Evolutionary conservation across 2,797 vertebrate genomes (phyloP).

Genomic region (Scolopax bukidnonensis): DNA sequence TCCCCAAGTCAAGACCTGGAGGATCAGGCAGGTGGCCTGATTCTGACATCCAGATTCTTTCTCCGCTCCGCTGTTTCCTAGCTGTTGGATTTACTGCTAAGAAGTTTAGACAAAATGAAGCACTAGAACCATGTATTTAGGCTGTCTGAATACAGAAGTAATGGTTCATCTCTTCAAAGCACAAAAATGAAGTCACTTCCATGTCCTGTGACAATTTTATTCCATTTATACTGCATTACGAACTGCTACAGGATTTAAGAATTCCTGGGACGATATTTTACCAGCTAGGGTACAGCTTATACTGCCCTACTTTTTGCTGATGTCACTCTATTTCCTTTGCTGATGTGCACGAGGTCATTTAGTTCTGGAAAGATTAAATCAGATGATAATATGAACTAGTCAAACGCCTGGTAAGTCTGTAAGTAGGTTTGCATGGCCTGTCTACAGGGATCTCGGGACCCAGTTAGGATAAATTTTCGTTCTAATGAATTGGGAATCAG

Average conservation of each 20-base stretch:
- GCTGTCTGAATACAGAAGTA: neutral
- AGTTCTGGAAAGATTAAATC: constrained; percentile 16
- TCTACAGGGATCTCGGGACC: neutral
- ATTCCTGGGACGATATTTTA: neutral
- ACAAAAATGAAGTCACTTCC: neutral
- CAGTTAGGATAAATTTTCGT: neutral
- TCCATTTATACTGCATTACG: neutral
- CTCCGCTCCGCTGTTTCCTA: neutral
- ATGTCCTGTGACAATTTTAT: neutral
- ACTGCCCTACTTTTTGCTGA: constrained; percentile 20
- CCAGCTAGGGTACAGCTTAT: neutral
- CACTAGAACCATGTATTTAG: neutral
- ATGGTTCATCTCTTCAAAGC: neutral
- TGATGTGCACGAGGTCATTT: neutral
- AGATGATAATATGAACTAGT: neutral
- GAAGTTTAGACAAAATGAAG: neutral
- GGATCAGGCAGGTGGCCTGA: neutral
- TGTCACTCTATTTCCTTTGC: constrained; percentile 21
- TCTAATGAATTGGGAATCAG: neutral
- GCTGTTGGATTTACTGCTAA: neutral
- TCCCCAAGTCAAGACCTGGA: neutral
- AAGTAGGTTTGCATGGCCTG: neutral
- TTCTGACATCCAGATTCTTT: neutral
- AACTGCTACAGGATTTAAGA: neutral
- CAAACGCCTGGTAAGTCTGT: neutral